These are phyloP conservation scores for Bruchidius siliquastri DNA, from an alignment of 2,888 invertebrate species.

Conservation along the genomic window DNA sequence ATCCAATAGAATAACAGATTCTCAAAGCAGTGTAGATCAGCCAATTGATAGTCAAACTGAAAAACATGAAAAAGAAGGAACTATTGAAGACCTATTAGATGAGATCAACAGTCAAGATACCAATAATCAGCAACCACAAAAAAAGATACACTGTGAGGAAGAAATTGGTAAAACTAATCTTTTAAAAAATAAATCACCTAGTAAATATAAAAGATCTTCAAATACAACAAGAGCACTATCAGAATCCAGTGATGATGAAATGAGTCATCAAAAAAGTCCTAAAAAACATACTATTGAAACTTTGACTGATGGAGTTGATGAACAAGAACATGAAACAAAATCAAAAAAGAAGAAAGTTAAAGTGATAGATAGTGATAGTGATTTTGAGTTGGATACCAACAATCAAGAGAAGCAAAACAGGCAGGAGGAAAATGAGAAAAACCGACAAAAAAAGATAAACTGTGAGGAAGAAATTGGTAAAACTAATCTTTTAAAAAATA, in stretches of 20 bases:
- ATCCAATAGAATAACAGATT: not conserved
- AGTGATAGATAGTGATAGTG: not conserved
- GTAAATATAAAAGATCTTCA: not conserved
- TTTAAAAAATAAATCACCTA: not conserved
- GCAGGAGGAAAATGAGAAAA: not conserved
- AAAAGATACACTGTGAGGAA: slow-evolving; percentile 1
- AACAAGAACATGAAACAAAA: not conserved
- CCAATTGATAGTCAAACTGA: not conserved
- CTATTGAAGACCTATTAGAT: slow-evolving; percentile 1
- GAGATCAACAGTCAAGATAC: slow-evolving; percentile 1
- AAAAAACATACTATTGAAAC: not conserved
- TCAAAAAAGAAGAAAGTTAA: not conserved
- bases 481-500: slow-evolving; percentile 7
- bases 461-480: slow-evolving; percentile 9
- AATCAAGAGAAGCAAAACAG: not conserved
- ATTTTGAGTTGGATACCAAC: not conserved
- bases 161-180: slow-evolving; percentile 12
- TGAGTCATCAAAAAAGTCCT: not conserved
- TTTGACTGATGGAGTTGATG: not conserved
- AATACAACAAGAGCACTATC: not conserved
- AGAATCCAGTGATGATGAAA: not conserved
- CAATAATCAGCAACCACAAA: not conserved
- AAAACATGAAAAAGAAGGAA: not conserved
- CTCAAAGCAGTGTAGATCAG: not conserved
- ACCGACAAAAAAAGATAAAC: not conserved